A percentile compares a stretch with the other conserved stretches of the same genome.
Evolutionary conservation across 2,113 vertebrate species (phyloP).

Genomic region (Dasypus novemcinctus): DNA sequence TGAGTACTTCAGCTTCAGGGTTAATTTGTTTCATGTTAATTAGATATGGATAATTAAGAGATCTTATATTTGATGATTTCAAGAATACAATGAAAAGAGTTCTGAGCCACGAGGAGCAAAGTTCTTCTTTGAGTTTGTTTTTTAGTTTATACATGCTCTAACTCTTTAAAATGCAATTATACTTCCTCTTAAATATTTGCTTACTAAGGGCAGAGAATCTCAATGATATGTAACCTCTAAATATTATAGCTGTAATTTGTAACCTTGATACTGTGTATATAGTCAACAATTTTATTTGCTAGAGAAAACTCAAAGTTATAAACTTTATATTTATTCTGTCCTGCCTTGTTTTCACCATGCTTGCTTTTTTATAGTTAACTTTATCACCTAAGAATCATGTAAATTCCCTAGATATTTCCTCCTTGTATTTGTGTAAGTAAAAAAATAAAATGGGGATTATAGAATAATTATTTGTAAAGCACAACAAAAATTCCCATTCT

Average conservation of each 20-base stretch:
- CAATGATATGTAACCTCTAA: slow-evolving; percentile 32
- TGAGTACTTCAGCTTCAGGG: background rate
- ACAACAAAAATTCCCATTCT: background rate
- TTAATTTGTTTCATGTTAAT: background rate
- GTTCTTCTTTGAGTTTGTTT: slow-evolving; percentile 28
- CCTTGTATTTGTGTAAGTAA: background rate
- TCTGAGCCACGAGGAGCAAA: background rate
- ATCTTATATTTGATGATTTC: background rate
- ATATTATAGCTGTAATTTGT: background rate
- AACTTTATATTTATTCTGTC: slow-evolving; percentile 11
- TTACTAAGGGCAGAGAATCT: slow-evolving; percentile 16
- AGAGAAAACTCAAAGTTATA: slow-evolving; percentile 16
- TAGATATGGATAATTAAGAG: background rate
- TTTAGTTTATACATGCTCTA: slow-evolving; percentile 5
- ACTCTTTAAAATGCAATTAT: slow-evolving; percentile 14
- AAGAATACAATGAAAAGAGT: background rate
- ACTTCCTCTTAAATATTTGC: slow-evolving; percentile 47
- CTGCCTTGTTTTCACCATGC: background rate
- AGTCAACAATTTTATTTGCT: slow-evolving; percentile 48
- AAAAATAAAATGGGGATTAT: background rate
- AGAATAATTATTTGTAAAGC: slow-evolving; percentile 21
- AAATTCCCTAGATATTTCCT: background rate
- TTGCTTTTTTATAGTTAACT: background rate
- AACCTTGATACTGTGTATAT: background rate
- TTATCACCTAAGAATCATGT: background rate